These are phyloP conservation scores for Danio kyathit DNA, from an alignment of 2,797 vertebrate species.

Conservation along the genomic window DNA sequence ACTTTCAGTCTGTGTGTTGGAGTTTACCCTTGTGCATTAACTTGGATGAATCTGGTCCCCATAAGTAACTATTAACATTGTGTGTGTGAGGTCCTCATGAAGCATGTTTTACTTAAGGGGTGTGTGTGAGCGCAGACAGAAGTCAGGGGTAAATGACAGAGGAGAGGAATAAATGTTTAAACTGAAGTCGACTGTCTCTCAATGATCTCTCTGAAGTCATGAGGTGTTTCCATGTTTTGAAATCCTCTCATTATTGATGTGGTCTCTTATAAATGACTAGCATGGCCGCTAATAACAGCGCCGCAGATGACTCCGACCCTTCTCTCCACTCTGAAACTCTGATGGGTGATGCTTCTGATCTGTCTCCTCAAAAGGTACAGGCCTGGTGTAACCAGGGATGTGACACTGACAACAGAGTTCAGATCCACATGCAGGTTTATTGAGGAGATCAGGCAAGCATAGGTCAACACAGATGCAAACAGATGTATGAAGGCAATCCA, in stretches of 20 bases:
- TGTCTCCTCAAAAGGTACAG: slow-evolving; percentile 22
- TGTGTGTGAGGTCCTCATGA: no score
- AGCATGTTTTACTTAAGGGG: no score
- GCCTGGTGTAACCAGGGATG: no score
- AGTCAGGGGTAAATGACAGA: neutral
- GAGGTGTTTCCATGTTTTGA: no score
- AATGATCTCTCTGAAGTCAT: neutral
- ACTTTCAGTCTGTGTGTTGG: neutral
- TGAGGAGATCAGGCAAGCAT: no score
- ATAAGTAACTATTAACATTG: slow-evolving; percentile 20
- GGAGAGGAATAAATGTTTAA: neutral
- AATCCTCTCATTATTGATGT: no score
- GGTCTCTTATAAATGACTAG: slow-evolving; percentile 25
- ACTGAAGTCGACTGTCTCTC: neutral
- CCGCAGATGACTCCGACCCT: neutral
- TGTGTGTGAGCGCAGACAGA: no score
- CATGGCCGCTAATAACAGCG: neutral
- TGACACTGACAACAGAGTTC: no score
- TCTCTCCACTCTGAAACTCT: neutral
- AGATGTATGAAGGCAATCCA: no score
- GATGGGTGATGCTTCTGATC: slow-evolving; percentile 5
- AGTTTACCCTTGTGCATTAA: neutral
- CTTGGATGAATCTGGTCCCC: neutral
- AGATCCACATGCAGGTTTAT: no score
- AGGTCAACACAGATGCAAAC: no score